Base-by-base conservation (phyloP, 1,140 invertebrate species). In the Epicauta chinensis region DNA sequence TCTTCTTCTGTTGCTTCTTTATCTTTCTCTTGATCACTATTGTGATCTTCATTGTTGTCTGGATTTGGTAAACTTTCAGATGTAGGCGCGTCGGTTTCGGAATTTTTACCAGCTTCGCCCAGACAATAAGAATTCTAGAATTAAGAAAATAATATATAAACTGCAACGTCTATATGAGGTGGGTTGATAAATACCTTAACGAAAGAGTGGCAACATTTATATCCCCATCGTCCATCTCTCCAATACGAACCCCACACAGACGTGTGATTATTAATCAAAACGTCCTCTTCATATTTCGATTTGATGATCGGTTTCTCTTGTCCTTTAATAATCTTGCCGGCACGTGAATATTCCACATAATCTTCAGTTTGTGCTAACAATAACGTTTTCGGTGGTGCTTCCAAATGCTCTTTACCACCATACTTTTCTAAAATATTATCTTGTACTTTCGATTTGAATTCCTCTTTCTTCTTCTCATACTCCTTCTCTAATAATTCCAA, bases 181-280 rank as follows among this genome's bases (percentile, higher is more conserved):
- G n/a, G n/a, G n/a, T n/a, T 45, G 47, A 43, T 47, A 16, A 71
- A 69, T 67, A 87, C 84, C 72, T 96, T 96, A 0, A 98, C 81
- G 55, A 89, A 86, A 0, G 91, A 93, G 69, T 97, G 84, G 72
- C 97, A 99, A 67, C 97, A 98, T 65, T 89, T 89, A 69, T 88
- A 99, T 0, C 95, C 97, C 97, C 97, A 99, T 48, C 82, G 75
- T 0, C 92, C 93, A 53, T 83, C 81, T 56, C 81, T 81, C 94
- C 95, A 99, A 69, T 80, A 98, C 0, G 93, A 98, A 1, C 97
- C 97, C 89, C 90, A 99, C 7, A 99, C 86, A 13, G 84, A 84
- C 0, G 84, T 91, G 69, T 98, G 96, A 70, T 98, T 98, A 66
- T 93, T 93, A 1, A 85, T 82, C 55, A 84, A 82, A 10, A 94